phyloP scores from a whole-genome alignment of 2,113 vertebrate genomes.

The Sinocyclocheilus maitianheensis region DNA sequence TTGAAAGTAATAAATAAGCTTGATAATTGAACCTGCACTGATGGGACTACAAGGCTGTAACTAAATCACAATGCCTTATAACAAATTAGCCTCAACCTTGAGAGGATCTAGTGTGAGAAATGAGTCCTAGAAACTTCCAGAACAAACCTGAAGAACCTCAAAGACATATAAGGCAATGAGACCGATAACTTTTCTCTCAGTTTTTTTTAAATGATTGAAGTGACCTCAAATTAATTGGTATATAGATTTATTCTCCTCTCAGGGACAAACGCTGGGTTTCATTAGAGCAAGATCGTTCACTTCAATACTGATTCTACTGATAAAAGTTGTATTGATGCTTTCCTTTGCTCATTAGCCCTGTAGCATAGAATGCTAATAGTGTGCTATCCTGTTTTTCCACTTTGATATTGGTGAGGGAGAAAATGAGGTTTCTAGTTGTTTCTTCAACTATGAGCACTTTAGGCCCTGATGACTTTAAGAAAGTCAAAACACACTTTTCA shows the following conservation, averaged over 20 bases:
- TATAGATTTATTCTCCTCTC: constrained; percentile 35
- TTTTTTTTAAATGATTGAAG: constrained; percentile 11
- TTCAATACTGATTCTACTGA: constrained; percentile 52
- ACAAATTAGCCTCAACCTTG: constrained; percentile 41
- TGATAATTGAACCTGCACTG: constrained; percentile 39
- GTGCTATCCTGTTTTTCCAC: not conserved
- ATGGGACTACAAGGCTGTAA: constrained; percentile 34
- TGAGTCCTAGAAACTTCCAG: constrained; percentile 7
- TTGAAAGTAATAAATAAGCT: constrained; percentile 50
- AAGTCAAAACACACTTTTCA: not conserved
- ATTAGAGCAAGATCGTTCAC: constrained; percentile 37
- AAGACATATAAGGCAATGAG: not conserved
- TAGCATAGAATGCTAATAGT: constrained; percentile 4
- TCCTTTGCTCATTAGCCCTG: constrained; percentile 22
- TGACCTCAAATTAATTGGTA: not conserved
- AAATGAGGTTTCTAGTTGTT: not conserved
- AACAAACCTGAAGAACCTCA: not conserved
- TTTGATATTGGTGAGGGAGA: not conserved
- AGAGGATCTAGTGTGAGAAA: not conserved
- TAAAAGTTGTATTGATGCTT: constrained; percentile 55
- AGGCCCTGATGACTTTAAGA: not conserved
- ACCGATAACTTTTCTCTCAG: not conserved
- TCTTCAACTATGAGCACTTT: not conserved
- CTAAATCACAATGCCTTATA: constrained; percentile 47
- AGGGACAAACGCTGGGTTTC: constrained; percentile 41